Base-by-base conservation (phyloP, 2,797 vertebrate species). In the Enteromius argenteus region DNA sequence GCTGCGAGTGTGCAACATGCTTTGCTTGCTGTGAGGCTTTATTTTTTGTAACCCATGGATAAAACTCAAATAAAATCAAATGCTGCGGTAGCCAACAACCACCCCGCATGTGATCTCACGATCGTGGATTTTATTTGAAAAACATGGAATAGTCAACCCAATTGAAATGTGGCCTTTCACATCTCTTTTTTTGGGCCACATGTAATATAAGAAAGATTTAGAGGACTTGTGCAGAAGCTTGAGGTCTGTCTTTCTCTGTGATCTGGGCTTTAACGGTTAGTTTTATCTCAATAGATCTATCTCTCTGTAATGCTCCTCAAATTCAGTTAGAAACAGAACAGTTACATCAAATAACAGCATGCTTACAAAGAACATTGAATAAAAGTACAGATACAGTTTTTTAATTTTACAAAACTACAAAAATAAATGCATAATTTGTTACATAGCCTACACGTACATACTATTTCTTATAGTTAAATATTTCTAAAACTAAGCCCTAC, bases 151-250 rank as follows among this genome's bases (percentile, higher is more conserved):
- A 53, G 71, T 15, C 17, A 49, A 17, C 17, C n/a, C 60, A 67
- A 56, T 56, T 30, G 72, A 83, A 83, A 67, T 35, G 46, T 23
- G 37, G 49, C 66, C 42, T 69, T 37, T 78, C 17, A 37, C 3
- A 5, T 60, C 62, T 78, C 49, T 3, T 46, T 56, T 75, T 84
- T 77, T 3, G 2, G 73, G 11, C 35, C 81, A 67, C 60, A 35
- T 69, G 62, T 84, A 84, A 84, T 84, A 84, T 79, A 93, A 93
- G 90, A 90, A 91, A 93, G 93, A 92, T 95, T 94, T 88, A 84
- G 79, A 85, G 85, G 82, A 86, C 86, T 91, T 85, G 58, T 88
- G 19, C 2, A 37, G 53, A 32, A 72, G 67, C 76, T 84, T 84
- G 39, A 83, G 84, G 89, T 87, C 93, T 86, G 84, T 89, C 89